A percentile compares a stretch with the other conserved stretches of the same genome.
Evolutionary conservation across 2,113 vertebrate genomes (phyloP).

Genomic region (Heliornis fulica): DNA sequence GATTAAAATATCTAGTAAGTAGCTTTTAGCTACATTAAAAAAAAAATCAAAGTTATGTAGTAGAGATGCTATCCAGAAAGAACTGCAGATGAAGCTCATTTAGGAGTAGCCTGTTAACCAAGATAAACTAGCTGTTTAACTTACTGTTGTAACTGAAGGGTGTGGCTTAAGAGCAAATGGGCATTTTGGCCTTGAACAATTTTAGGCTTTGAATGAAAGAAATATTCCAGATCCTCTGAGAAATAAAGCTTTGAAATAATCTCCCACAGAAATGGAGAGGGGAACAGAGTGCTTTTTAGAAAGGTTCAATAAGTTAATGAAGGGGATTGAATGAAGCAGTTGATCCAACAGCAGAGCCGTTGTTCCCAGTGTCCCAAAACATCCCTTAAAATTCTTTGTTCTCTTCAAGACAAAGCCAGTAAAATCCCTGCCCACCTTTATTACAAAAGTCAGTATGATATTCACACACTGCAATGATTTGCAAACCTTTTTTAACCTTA

Average conservation of each 20-base stretch:
- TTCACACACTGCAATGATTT: not conserved
- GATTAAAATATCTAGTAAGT: not conserved
- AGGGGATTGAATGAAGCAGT: not conserved
- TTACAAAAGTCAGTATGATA: not conserved
- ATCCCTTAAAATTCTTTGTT: not conserved
- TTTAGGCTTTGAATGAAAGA: not conserved
- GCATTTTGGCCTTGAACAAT: not conserved
- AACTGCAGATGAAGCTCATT: not conserved
- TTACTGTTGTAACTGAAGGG: not conserved
- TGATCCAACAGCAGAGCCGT: not conserved
- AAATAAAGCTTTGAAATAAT: not conserved
- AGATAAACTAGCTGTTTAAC: not conserved
- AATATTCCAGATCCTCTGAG: not conserved
- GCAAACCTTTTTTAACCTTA: not conserved
- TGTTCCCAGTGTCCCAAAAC: not conserved
- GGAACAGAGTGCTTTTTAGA: not conserved
- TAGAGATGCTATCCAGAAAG: not conserved
- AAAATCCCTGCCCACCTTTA: not conserved
- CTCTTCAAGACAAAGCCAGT: not conserved
- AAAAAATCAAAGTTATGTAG: not conserved
- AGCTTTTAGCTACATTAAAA: not conserved
- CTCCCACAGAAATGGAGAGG: not conserved
- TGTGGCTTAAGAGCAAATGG: not conserved
- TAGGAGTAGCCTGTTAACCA: not conserved
- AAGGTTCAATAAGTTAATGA: not conserved